These are phyloP conservation scores for Oxytorus armatus DNA, from an alignment of 2,888 invertebrate species.

Conservation along the genomic window DNA sequence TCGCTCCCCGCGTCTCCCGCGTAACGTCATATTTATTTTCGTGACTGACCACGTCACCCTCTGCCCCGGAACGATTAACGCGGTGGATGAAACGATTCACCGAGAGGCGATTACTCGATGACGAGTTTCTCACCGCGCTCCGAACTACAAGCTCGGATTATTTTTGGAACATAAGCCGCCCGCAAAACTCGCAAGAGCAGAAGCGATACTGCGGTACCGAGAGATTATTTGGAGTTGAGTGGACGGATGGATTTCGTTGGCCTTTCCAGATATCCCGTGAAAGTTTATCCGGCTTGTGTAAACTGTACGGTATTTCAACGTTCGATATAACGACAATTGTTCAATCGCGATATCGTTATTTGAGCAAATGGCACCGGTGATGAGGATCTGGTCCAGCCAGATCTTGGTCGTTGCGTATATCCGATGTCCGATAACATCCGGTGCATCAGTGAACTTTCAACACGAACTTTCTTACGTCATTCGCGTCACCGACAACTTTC, in stretches of 20 bases:
- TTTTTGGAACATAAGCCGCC: conserved; percentile 55
- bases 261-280: conserved; percentile 43
- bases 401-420: conserved; percentile 44
- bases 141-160: no score
- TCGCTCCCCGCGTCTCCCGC: background rate
- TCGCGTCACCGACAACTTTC: conserved; percentile 63
- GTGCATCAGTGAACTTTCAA: conserved; percentile 44
- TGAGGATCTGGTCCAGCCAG: conserved; percentile 22
- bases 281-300: conserved; percentile 11
- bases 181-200: conserved; percentile 18
- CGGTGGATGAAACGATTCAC: conserved; percentile 58
- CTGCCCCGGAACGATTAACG: conserved; percentile 47
- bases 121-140: conserved; percentile 55
- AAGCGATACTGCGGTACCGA: conserved; percentile 10
- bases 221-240: conserved; percentile 8
- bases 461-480: conserved; percentile 53
- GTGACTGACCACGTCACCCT: conserved; percentile 52
- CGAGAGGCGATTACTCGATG: conserved; percentile 61
- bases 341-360: conserved; percentile 36
- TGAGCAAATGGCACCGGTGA: conserved; percentile 10
- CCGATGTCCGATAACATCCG: conserved; percentile 63
- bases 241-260: conserved; percentile 27
- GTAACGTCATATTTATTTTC: conserved; percentile 64
- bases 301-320: background rate
- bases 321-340: background rate